phyloP scores from a whole-genome alignment of 1,140 invertebrate species.

The Drosophila tsacasi region DNA sequence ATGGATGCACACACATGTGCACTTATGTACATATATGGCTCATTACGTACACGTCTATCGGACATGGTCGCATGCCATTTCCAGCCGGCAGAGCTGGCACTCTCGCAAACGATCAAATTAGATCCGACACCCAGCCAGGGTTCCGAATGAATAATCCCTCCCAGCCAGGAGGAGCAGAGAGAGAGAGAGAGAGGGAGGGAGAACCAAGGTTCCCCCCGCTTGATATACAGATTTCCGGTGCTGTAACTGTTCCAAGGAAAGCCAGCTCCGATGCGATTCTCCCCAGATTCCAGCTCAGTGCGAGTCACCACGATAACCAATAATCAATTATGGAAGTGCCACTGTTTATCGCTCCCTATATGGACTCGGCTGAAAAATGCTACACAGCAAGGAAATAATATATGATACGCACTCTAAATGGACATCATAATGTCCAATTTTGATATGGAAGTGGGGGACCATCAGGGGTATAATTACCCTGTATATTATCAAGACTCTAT shows the following conservation, averaged over 20 bases:
- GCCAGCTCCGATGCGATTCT: background rate
- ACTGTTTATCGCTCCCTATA: conserved; percentile 24
- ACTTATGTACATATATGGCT: conserved; percentile 26
- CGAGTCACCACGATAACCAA: conserved; percentile 1
- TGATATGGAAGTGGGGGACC: background rate
- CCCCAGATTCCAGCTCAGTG: conserved; percentile 1
- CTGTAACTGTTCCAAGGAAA: conserved; percentile 10
- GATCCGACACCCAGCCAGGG: conserved; percentile 15
- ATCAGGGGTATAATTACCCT: background rate
- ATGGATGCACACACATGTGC: conserved; percentile 8
- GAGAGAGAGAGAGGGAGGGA: background rate
- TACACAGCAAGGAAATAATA: conserved; percentile 6
- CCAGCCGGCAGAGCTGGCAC: conserved; percentile 7
- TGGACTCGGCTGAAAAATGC: background rate
- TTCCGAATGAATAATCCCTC: conserved; percentile 8
- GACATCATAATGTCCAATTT: background rate
- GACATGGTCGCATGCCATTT: conserved; percentile 47
- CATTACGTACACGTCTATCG: conserved; percentile 40
- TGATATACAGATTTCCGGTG: background rate
- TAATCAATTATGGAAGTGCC: conserved; percentile 33
- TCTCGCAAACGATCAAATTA: conserved; percentile 9
- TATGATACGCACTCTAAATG: background rate
- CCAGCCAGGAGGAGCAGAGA: background rate
- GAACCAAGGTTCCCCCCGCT: background rate
- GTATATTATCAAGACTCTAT: background rate